A percentile compares a stretch with the other conserved stretches of the same genome.
These are phyloP conservation scores for Hydrotaea diabolus DNA, from an alignment of 2,888 invertebrate species.

Conservation along the genomic window DNA sequence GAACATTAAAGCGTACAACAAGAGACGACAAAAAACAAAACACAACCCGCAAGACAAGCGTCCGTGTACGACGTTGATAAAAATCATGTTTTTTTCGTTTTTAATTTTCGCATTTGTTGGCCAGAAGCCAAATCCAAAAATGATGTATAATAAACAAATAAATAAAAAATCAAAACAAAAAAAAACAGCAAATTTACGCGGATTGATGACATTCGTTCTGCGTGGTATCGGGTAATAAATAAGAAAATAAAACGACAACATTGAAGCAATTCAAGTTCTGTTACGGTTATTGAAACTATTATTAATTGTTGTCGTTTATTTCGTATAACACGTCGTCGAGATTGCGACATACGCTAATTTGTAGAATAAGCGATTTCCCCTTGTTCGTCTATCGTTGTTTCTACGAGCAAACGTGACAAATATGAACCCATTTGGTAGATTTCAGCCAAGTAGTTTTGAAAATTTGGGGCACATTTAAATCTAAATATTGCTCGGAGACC, in stretches of 20 bases:
- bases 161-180: too few relatives aligned
- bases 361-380: too few relatives aligned
- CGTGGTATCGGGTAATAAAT: background rate
- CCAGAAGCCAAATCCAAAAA: constrained; percentile 27
- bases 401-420: too few relatives aligned
- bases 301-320: background rate
- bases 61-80: constrained; percentile 5
- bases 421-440: too few relatives aligned
- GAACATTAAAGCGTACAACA: background rate
- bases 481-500: too few relatives aligned
- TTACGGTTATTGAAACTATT: constrained; percentile 24
- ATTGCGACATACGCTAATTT: too few relatives aligned
- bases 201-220: constrained; percentile 17
- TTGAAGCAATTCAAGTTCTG: constrained; percentile 6
- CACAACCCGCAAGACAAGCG: background rate
- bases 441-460: too few relatives aligned
- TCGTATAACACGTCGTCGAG: background rate
- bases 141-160: constrained; percentile 2
- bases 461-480: too few relatives aligned
- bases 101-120: background rate
- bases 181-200: constrained; percentile 6
- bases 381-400: too few relatives aligned
- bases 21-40: too few relatives aligned
- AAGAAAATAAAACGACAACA: background rate
- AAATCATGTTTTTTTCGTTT: background rate